Base-by-base conservation (phyloP, 2,797 vertebrate species). In the Propithecus deckenii region DNA sequence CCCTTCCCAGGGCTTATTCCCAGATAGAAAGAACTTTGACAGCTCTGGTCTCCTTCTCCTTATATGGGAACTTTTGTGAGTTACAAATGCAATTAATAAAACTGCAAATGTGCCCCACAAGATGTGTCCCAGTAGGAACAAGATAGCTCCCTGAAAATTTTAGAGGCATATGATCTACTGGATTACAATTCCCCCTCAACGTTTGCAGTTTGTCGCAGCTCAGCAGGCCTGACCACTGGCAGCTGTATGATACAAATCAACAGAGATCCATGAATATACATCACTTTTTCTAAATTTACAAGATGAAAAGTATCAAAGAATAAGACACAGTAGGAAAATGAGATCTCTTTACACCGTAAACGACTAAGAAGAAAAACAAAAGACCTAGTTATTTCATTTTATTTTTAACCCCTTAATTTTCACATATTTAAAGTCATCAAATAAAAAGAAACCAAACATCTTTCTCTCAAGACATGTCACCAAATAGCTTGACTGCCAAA, bases 401-500 rank as follows among this genome's bases (percentile, higher is more conserved):
- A 83, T 55, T 92, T 92, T 81, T 69, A 94, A 89, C 7, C n/a
- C 35, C 80, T 95, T 55, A 38, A 50, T 88, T 95, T 81, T 90
- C 65, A 71, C 5, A 63, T 32, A 69, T 88, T 57, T 81, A 74
- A 92, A 89, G 69, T 80, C 75, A 86, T 52, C 76, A 67, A 91
- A 81, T 59, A 43, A 67, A 95, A 84, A 65, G 25, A 30, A 94
- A 13, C 35, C 5, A 50, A 81, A 71, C 8, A 48, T 61, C 35
- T 74, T 46, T 94, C 46, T 79, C 35, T 76, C 57, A 59, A 71
- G 13, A 38, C 14, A 90, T 13, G 20, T 38, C 6, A 83, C 30
- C 41, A n/a, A 74, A 83, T 2, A 57, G 30, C 71, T 90, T 76
- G 20, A 80, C 11, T 22, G 59, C 30, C 87, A 89, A 91, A 17